These are phyloP conservation scores for Pseudochirops corinnae DNA, from an alignment of 2,797 vertebrate species.

Conservation along the genomic window DNA sequence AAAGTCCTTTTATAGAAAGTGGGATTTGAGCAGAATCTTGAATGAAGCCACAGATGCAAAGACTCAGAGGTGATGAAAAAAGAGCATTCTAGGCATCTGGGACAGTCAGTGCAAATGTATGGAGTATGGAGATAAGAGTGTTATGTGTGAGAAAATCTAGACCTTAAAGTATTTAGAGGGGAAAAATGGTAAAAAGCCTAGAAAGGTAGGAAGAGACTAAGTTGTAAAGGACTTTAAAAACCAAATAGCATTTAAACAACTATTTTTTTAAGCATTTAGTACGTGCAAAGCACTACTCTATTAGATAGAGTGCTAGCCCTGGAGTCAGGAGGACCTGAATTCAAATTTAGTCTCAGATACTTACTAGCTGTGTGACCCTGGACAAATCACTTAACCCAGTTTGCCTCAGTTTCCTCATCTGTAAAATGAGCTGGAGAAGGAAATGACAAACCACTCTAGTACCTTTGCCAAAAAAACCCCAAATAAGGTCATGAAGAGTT, in stretches of 20 bases:
- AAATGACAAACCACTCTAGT: neutral
- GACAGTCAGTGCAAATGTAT: neutral
- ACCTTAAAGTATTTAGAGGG: neutral
- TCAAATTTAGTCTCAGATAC: neutral
- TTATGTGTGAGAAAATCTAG: neutral
- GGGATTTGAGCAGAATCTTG: neutral
- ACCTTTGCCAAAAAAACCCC: neutral
- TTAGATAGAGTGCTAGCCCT: neutral
- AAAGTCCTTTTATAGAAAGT: neutral
- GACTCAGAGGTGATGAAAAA: neutral
- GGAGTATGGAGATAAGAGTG: neutral
- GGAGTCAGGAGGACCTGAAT: neutral
- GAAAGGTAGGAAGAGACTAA: neutral
- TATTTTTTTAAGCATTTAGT: neutral
- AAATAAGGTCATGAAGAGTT: neutral
- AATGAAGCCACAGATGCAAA: neutral
- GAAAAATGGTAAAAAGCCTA: neutral
- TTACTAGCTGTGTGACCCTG: neutral
- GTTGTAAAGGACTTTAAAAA: neutral
- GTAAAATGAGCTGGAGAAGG: neutral
- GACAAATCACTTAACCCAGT: neutral
- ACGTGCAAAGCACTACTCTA: neutral
- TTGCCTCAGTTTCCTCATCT: neutral
- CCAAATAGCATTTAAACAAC: neutral
- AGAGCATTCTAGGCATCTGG: neutral